phyloP scores from a whole-genome alignment of 2,888 invertebrate genomes.

The Hymenopus coronatus region DNA sequence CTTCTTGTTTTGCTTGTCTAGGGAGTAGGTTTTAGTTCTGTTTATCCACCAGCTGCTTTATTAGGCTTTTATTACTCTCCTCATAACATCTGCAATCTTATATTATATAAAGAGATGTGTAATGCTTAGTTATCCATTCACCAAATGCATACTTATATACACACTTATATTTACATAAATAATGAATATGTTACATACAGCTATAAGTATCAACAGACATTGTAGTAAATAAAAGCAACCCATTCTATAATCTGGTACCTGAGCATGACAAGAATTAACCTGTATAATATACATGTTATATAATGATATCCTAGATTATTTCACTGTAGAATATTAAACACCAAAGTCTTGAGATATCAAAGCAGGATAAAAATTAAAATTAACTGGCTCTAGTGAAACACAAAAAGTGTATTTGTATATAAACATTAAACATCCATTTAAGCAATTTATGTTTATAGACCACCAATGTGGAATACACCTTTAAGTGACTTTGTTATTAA shows the following conservation, averaged over 20 bases:
- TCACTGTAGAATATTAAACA: background rate
- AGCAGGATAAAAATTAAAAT: background rate
- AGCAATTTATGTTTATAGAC: background rate
- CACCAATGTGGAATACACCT: background rate
- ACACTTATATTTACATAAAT: background rate
- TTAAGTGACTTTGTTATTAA: background rate
- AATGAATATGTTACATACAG: background rate
- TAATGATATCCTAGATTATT: background rate
- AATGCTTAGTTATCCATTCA: too few relatives aligned
- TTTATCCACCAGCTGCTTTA: background rate
- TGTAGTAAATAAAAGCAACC: background rate
- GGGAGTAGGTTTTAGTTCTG: background rate
- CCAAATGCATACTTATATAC: background rate
- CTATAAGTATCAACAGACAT: background rate
- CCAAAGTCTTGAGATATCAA: background rate
- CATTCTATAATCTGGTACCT: background rate
- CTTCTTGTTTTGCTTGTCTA: background rate
- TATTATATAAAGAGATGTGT: background rate
- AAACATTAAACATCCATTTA: background rate
- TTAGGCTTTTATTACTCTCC: too few relatives aligned
- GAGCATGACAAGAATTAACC: background rate
- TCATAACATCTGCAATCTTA: background rate
- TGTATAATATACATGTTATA: background rate
- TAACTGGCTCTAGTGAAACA: background rate
- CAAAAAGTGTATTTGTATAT: background rate